Evolutionary conservation across 2,113 vertebrate genomes (phyloP).

Genomic region (Numida meleagris): DNA sequence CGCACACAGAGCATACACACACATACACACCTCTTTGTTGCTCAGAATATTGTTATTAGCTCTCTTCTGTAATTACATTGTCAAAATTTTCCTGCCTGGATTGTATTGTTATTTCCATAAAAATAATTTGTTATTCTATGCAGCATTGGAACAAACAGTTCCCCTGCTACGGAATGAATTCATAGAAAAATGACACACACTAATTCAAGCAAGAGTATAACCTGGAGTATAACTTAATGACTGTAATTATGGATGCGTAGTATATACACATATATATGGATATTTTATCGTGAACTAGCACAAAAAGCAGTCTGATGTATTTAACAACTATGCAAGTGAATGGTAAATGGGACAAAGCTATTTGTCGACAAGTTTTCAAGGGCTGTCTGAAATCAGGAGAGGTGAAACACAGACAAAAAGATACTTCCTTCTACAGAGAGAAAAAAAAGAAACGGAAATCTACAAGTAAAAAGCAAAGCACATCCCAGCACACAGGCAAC

Average conservation of each 20-base stretch:
- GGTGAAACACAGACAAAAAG: background rate
- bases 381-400: background rate
- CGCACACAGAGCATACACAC: background rate
- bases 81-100: background rate
- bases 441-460: background rate
- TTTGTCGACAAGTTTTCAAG: background rate
- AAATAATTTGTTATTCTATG: slow-evolving; percentile 13
- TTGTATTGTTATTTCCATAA: slow-evolving; percentile 3
- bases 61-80: background rate
- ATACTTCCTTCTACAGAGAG: background rate
- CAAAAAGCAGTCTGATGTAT: background rate
- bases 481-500: background rate
- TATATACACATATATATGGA: background rate
- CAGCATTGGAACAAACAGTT: background rate
- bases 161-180: background rate
- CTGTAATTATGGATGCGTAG: background rate
- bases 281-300: background rate
- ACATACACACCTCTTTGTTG: background rate
- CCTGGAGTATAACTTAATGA: background rate
- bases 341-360: background rate
- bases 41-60: background rate
- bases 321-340: background rate
- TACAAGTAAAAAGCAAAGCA: background rate
- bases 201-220: background rate
- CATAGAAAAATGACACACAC: background rate